These are phyloP conservation scores for Isurus oxyrinchus DNA, from an alignment of 2,113 vertebrate genomes.

Conservation along the genomic window DNA sequence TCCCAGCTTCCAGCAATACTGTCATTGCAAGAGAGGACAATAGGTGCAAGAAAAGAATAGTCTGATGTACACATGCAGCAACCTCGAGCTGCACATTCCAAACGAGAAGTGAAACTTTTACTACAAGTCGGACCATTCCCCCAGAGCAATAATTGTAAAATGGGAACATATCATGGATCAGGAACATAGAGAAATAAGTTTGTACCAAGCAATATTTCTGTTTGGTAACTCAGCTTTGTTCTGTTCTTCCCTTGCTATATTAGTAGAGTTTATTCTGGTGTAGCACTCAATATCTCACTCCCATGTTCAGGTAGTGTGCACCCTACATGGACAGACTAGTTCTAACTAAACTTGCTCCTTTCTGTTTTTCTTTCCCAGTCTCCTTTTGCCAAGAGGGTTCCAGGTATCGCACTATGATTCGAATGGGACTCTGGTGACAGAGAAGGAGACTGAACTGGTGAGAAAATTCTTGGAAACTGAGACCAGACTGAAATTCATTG, in stretches of 20 bases:
- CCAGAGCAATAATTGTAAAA: too few relatives aligned
- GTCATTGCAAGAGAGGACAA: too few relatives aligned
- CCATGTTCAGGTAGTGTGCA: neutral
- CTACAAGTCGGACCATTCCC: too few relatives aligned
- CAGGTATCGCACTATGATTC: slow-evolving; percentile 6
- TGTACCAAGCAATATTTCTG: too few relatives aligned
- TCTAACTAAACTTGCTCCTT: neutral
- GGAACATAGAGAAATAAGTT: too few relatives aligned
- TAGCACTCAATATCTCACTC: neutral
- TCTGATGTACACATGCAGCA: too few relatives aligned
- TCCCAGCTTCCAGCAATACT: too few relatives aligned
- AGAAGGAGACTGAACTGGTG: neutral
- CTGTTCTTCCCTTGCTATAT: neutral
- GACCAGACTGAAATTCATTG: neutral
- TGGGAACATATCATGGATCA: too few relatives aligned
- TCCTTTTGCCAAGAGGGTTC: neutral
- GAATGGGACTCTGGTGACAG: neutral
- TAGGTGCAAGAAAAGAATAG: too few relatives aligned
- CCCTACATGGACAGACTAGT: neutral
- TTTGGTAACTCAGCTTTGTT: too few relatives aligned
- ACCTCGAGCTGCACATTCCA: too few relatives aligned
- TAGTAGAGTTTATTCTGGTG: neutral
- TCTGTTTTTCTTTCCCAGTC: neutral
- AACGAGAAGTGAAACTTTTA: too few relatives aligned
- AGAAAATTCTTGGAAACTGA: neutral